Evolutionary conservation across 64 coral and sea anemone genomes (phyloP), one percentile per base, ranked within the genome.

Genomic region (Stylophora pistillata): DNA sequence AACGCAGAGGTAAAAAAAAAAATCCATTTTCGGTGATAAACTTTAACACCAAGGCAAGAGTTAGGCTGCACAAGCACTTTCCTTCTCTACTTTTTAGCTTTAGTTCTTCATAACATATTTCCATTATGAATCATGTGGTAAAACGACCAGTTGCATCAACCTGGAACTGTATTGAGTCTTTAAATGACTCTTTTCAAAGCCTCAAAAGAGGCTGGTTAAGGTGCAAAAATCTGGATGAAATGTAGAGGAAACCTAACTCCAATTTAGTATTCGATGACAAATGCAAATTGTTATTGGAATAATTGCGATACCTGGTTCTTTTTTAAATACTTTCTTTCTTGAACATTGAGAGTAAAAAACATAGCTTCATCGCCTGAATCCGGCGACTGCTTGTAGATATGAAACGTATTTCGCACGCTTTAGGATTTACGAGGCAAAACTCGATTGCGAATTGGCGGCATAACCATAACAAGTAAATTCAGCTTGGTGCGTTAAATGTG

Each of bases 401-500:
- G 10, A 69, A 15, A 62, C 64, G 20, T 68, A 21, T 53, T 20
- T 52, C 68, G 31, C 79, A 13, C 30, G 32, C 34, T 53, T 47
- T 13, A 82, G 2, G 33, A 68, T 26, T 84, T 84, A 47, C 21
- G 69, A 33, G 69, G 60, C 69, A 10, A 69, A 69, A 13, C 65
- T 68, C 17, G 17, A 33, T 27, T 84, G 60, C 20, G 62, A 84
- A 63, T 62, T 84, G 5, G 80, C 32, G 16, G 80, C 80, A 53
- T 84, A 84, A 15, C 80, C 80, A 25, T 47, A 84, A 13, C 80
- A 84, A 27, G 59, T 63, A 13, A 84, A 60, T 69, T 84, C 80
- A 18, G 80, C 80, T 84, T 84, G 80, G 18, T 84, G 80, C 13
- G 37, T 68, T 63, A 84, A 84, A 68, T 84, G 80, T 28, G 80